phyloP scores from a whole-genome alignment of 2,888 invertebrate species.

The Mimachlamys varia region DNA sequence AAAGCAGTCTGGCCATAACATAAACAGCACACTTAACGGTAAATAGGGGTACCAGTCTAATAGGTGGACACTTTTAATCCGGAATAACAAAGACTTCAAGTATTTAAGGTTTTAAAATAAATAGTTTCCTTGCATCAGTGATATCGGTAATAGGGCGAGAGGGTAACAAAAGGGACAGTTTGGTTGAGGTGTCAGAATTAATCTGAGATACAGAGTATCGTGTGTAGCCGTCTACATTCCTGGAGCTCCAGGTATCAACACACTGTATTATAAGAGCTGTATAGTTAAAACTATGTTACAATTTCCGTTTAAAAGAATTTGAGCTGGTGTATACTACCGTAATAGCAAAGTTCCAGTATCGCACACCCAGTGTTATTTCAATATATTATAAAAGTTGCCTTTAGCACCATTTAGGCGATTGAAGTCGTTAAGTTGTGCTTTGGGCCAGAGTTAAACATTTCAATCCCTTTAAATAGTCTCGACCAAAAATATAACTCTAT shows the following conservation, averaged over 20 bases:
- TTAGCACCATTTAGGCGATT: background rate
- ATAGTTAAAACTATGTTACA: background rate
- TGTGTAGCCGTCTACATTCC: background rate
- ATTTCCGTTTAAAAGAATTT: background rate
- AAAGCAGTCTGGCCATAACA: background rate
- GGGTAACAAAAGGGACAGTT: background rate
- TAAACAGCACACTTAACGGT: background rate
- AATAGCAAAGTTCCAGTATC: background rate
- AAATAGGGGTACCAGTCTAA: background rate
- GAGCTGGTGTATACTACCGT: background rate
- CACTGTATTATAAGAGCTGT: background rate
- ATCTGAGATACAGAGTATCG: background rate
- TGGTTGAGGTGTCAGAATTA: background rate
- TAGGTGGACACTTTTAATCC: background rate
- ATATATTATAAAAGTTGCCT: conserved; percentile 22
- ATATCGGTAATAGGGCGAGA: background rate
- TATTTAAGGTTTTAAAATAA: background rate
- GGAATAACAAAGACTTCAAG: background rate
- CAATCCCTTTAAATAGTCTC: background rate
- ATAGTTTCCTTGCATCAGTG: background rate
- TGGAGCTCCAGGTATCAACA: conserved; percentile 12
- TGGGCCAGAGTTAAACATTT: background rate
- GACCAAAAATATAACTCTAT: background rate
- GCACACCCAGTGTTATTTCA: background rate
- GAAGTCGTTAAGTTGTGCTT: background rate